Evolutionary conservation across 2,797 vertebrate genomes (phyloP), one percentile per base, ranked within the genome.

Genomic region (Acanthis flammea): DNA sequence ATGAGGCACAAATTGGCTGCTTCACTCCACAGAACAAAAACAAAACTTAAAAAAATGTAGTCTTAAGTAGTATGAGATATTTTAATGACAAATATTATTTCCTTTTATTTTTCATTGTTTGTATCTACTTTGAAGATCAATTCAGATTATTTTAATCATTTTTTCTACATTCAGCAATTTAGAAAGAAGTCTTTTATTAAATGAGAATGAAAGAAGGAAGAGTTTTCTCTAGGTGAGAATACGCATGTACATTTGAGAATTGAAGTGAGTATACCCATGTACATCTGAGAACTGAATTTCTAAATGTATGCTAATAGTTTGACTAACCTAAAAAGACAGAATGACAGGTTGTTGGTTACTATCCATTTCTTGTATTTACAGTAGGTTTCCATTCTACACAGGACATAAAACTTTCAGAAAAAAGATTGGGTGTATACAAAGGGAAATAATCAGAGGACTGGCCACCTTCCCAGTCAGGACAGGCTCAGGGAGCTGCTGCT

Each of bases 281-380:
- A 27, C 3, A 14, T 80, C 39, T 61, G 16, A 80, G 21, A 76
- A 55, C 0, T 47, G 11, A 71, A 79, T 27, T 37, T 66, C 25
- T 63, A 65, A 7, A 44, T 30, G 4, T 53, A 24, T 28, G 1
- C 5, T 31, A 65, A 44, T 12, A 31, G 1, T 35, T 84, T 62
- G 18, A 3, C 3, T 60, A 39, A 57, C 7, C 3, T 30, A 14
- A 54, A 54, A 70, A 37, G 7, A 27, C 2, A 55, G 3, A 55
- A 27, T 70, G 5, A 2, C 7, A 70, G 9, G 39, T 31, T 50
- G 12, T 17, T 66, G 1, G 0, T 66, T 45, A 39, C 28, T 60
- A 25, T 39, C 2, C 2, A 24, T 28, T 71, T 12, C 9, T 42
- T 0, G 0, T 54, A 53, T 51, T 90, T 68, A 44, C 6, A 28